Evolutionary conservation across 2,113 vertebrate species (phyloP), one percentile per base, ranked within the genome.

Genomic region (Strigops habroptila): DNA sequence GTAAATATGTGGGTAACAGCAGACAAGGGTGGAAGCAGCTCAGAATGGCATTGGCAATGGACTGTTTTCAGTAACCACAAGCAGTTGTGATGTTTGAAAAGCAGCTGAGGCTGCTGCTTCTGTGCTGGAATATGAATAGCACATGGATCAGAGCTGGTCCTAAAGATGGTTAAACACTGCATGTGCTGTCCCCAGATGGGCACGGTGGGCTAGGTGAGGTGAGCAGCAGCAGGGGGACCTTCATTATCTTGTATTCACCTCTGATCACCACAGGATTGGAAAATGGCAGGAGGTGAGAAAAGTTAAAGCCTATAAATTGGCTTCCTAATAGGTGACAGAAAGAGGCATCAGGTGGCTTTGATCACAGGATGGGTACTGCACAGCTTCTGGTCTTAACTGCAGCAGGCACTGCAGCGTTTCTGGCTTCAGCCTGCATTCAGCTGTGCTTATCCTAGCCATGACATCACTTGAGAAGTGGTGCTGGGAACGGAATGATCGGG

Each of bases 1-100:
- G 41, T 46, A 52, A 63, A 53, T 63, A 41, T 13, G 27, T 0
- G 1, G 8, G 4, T 41, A 19, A 23, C 10, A 18, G n/a, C 44
- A 86, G 41, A 12, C 46, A 14, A 3, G n/a, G 25, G 46, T 43
- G 46, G 51, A 14, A 44, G 43, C 11, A 41, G 46, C 30, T 77
- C 44, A 33, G 73, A 48, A 25, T 2, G 18, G 14, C 24, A 4
- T 8, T 52, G 43, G 44, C 15, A 8, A 12, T 8, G 24, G 24
- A 13, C 8, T 21, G 55, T 28, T 28, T 21, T 27, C 62, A 16
- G n/a, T 46, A 31, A n/a, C 39, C 9, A 18, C n/a, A 39, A 67
- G n/a, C 68, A 60, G 43, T 14, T 23, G 41, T 21, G 17, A 14
- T 31, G 24, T 52, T 46, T 52, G 62, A 41, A 62, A 33, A 62